Percentiles rank a stretch among this genome's conserved stretches.
Evolutionary conservation across 2,113 vertebrate genomes (phyloP).

Genomic region (Thamnaconus septentrionalis): DNA sequence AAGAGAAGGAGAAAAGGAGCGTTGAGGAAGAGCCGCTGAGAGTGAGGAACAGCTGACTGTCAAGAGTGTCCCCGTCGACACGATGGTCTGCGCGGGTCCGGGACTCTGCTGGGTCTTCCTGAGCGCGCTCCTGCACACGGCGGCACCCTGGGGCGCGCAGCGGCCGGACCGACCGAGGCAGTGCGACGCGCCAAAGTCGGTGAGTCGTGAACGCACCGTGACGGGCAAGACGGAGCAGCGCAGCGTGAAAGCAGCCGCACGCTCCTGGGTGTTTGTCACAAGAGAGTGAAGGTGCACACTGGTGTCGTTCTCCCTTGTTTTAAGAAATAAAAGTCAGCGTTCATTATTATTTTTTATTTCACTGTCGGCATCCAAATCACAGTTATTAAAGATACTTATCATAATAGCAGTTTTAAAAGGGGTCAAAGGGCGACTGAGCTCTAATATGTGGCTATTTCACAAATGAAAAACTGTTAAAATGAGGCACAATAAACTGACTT

Average conservation of each 20-base stretch:
- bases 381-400: background rate
- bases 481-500: too few species aligned
- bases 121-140: slow-evolving; percentile 73
- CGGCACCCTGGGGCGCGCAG: slow-evolving; percentile 68
- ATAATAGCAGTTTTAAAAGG: background rate
- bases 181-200: slow-evolving; percentile 78
- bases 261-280: too few species aligned
- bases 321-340: too few species aligned
- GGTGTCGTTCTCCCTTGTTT: too few species aligned
- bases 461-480: too few species aligned
- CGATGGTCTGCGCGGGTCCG: slow-evolving; percentile 62
- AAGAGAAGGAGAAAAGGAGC: background rate
- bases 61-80: slow-evolving; percentile 48
- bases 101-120: slow-evolving; percentile 75
- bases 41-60: slow-evolving; percentile 14
- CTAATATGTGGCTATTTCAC: too few species aligned
- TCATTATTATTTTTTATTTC: too few species aligned
- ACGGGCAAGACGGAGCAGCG: too few species aligned
- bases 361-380: too few species aligned
- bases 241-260: too few species aligned
- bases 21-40: background rate
- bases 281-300: too few species aligned
- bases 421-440: slow-evolving; percentile 3
- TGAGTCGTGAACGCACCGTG: slow-evolving; percentile 57
- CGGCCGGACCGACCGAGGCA: slow-evolving; percentile 68